Percentiles rank a stretch among this genome's conserved stretches.
phyloP scores from a whole-genome alignment of 2,888 invertebrate genomes.

The Sisyra nigra region DNA sequence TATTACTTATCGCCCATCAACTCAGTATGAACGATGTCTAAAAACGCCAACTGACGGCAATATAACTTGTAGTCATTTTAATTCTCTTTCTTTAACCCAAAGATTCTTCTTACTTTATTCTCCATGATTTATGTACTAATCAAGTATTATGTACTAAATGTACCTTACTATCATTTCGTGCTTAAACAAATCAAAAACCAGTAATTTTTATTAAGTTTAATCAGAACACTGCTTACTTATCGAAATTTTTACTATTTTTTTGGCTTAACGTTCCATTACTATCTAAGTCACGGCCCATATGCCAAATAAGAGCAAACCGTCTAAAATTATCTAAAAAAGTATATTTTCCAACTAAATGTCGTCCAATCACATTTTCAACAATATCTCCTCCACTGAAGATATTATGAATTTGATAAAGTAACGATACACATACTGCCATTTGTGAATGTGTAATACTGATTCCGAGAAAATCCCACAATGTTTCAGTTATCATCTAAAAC shows the following conservation, averaged over 20 bases:
- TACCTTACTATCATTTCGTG: neutral
- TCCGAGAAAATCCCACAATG: conserved; percentile 56
- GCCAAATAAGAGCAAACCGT: conserved; percentile 55
- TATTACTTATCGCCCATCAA: no score
- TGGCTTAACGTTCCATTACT: conserved; percentile 27
- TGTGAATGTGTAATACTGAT: conserved; percentile 36
- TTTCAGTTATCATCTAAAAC: conserved; percentile 43
- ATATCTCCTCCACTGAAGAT: conserved; percentile 35
- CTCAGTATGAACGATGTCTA: no score
- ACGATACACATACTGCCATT: conserved; percentile 42
- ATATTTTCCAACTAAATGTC: conserved; percentile 27
- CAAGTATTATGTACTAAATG: no score
- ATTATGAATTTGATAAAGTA: conserved; percentile 66
- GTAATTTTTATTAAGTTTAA: neutral
- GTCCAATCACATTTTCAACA: conserved; percentile 56
- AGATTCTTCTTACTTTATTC: no score
- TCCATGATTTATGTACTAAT: no score
- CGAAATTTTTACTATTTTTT: conserved; percentile 36
- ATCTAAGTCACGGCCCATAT: conserved; percentile 54
- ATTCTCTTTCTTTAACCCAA: no score
- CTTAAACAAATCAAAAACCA: conserved; percentile 2
- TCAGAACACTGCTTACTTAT: conserved; percentile 29
- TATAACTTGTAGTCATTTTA: no score
- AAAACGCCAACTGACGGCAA: no score
- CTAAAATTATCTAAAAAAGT: conserved; percentile 40